These are phyloP conservation scores for Tryphoninae sp. DNA, from an alignment of 2,888 invertebrate species.

Conservation along the genomic window DNA sequence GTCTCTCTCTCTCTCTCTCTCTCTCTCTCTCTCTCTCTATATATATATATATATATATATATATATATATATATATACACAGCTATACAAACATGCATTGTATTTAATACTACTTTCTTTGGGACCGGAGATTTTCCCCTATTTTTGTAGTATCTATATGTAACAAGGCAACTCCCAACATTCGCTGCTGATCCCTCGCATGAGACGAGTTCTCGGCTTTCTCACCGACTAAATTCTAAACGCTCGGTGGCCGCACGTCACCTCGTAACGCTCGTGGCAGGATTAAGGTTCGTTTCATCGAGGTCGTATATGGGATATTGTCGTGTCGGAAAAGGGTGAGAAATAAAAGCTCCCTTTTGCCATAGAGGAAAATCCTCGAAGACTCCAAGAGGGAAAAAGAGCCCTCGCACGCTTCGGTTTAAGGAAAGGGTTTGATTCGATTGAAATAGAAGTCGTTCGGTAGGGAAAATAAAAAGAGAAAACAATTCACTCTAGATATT, in stretches of 20 bases:
- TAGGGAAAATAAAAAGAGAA: neutral
- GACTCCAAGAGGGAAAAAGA: constrained; percentile 10
- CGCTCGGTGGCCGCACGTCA: constrained; percentile 53
- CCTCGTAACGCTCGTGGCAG: constrained; percentile 66
- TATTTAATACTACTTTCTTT: constrained; percentile 44
- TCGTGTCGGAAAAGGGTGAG: constrained; percentile 67
- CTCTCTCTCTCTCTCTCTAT: too few species aligned
- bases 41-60: constrained; percentile 24
- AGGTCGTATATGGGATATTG: constrained; percentile 68
- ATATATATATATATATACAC: constrained; percentile 26
- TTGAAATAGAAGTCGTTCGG: neutral
- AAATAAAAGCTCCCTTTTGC: constrained; percentile 46
- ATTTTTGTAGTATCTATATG: constrained; percentile 27
- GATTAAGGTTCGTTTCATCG: constrained; percentile 72
- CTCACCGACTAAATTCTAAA: constrained; percentile 38
- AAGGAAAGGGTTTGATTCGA: neutral
- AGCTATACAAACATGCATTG: constrained; percentile 12
- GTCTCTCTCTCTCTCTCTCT: too few species aligned
- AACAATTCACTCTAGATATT: neutral
- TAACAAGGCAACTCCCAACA: constrained; percentile 12
- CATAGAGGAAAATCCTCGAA: constrained; percentile 39
- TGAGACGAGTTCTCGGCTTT: neutral
- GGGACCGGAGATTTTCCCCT: constrained; percentile 14
- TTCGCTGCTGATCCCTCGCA: neutral
- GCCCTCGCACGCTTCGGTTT: neutral